Conservation (phyloP, 2,888 invertebrate genomes). For the Drosophila nigricruria region DNA sequence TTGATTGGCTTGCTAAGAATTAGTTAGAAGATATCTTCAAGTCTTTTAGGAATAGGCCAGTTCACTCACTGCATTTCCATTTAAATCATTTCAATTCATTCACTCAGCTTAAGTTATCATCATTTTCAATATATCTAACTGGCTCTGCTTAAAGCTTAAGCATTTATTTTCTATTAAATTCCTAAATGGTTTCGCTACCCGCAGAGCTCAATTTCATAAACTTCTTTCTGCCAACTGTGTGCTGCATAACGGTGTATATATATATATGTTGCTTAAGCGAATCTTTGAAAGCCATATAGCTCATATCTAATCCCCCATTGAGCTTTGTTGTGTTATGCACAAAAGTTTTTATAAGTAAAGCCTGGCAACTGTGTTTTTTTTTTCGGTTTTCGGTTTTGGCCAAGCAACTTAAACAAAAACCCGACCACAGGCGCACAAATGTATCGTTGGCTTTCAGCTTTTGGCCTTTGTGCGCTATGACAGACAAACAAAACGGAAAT, state of each 20-base stretch:
- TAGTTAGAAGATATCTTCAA: not conserved
- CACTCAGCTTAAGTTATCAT: not conserved
- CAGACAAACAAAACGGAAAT: constrained; percentile 63
- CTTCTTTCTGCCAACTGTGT: not conserved
- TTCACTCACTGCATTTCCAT: not conserved
- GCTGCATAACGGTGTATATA: not conserved
- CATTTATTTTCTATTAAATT: constrained; percentile 5
- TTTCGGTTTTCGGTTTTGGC: not conserved
- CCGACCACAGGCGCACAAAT: constrained; percentile 5
- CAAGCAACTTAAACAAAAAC: constrained; percentile 7
- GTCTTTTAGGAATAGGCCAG: not conserved
- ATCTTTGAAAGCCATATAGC: constrained; percentile 6
- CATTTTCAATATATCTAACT: not conserved
- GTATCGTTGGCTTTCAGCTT: constrained; percentile 35
- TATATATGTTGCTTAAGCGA: not conserved
- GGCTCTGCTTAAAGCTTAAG: no score
- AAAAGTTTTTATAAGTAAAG: constrained; percentile 17
- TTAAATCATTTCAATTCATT: not conserved
- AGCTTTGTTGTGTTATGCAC: constrained; percentile 14
- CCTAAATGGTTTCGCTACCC: not conserved
- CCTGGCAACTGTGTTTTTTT: constrained; percentile 17
- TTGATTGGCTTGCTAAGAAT: not conserved
- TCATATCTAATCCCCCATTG: constrained; percentile 7
- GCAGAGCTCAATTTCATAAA: not conserved
- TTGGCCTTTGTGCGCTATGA: constrained; percentile 15